These are phyloP conservation scores for Delichon dasypus DNA, from an alignment of 2,797 vertebrate genomes.

Conservation along the genomic window DNA sequence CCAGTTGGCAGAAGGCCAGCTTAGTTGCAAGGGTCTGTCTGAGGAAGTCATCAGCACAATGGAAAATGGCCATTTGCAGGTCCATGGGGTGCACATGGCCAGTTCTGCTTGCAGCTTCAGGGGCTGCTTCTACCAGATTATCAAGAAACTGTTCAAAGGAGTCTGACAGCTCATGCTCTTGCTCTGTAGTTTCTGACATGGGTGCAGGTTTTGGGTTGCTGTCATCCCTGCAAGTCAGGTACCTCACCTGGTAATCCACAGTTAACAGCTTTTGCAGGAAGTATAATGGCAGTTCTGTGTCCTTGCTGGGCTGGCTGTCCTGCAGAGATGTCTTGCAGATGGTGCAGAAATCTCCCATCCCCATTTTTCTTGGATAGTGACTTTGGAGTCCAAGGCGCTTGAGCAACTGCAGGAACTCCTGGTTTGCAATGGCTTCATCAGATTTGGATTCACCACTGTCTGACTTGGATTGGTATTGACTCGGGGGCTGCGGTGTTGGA, in stretches of 20 bases:
- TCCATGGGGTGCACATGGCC: conserved; percentile 74
- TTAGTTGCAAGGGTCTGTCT: conserved; percentile 75
- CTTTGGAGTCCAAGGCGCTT: conserved; percentile 51
- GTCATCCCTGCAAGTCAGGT: conserved; percentile 31
- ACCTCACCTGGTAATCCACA: conserved; percentile 70
- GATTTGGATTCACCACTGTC: rapidly evolving
- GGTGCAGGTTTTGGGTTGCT: rapidly evolving
- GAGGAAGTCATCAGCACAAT: conserved; percentile 76
- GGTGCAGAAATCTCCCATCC: conserved; percentile 40
- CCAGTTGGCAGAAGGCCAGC: conserved; percentile 76
- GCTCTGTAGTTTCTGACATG: rapidly evolving
- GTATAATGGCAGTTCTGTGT: conserved; percentile 39
- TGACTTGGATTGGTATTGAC: background rate
- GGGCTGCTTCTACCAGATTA: background rate
- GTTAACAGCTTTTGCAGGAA: conserved; percentile 72
- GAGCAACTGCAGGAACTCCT: conserved; percentile 48
- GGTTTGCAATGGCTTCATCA: background rate
- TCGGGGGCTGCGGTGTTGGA: background rate
- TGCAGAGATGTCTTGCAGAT: conserved; percentile 38
- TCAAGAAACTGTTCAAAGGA: background rate
- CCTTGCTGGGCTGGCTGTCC: conserved; percentile 20
- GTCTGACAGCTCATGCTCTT: rapidly evolving
- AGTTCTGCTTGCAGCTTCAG: background rate
- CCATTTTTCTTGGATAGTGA: conserved; percentile 63
- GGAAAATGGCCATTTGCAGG: conserved; percentile 78